Conservation (phyloP, 2,888 invertebrate species). For the Dynastes maya region DNA sequence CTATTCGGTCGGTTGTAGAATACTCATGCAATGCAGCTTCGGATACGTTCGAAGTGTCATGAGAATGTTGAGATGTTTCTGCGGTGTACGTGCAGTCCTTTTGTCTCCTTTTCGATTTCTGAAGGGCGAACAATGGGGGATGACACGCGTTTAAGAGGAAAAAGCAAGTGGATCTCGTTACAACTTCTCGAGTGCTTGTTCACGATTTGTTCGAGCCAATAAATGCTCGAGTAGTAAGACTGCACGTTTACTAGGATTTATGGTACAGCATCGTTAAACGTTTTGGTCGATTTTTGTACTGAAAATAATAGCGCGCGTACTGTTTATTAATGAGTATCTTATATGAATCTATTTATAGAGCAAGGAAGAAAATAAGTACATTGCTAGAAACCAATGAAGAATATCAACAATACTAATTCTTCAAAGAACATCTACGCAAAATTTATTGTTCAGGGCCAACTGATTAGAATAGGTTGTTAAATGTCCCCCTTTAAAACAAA, state of each 20-base stretch:
- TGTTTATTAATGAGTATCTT: too few species aligned
- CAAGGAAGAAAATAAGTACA: too few species aligned
- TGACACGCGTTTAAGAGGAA: constrained; percentile 39
- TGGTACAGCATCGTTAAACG: too few species aligned
- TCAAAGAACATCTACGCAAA: too few species aligned
- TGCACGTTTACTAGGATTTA: background rate
- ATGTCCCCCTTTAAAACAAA: too few species aligned
- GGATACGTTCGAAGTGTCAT: constrained; percentile 31
- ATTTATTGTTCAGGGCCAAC: too few species aligned
- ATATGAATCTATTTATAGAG: too few species aligned
- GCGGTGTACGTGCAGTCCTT: background rate
- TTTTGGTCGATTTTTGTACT: too few species aligned
- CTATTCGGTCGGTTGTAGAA: constrained; percentile 20
- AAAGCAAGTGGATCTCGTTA: constrained; percentile 29
- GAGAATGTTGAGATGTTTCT: constrained; percentile 38
- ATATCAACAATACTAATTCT: too few species aligned
- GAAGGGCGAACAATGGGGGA: constrained; percentile 37
- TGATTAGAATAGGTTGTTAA: too few species aligned
- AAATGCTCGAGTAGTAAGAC: constrained; percentile 15
- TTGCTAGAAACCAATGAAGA: too few species aligned
- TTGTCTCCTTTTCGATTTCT: constrained; percentile 32
- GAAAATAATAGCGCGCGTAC: too few species aligned
- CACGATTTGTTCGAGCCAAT: constrained; percentile 34
- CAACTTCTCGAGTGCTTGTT: constrained; percentile 31
- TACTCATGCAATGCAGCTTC: background rate